Base-by-base conservation (phyloP, 2,113 vertebrate genomes). In the Guaruba guarouba region DNA sequence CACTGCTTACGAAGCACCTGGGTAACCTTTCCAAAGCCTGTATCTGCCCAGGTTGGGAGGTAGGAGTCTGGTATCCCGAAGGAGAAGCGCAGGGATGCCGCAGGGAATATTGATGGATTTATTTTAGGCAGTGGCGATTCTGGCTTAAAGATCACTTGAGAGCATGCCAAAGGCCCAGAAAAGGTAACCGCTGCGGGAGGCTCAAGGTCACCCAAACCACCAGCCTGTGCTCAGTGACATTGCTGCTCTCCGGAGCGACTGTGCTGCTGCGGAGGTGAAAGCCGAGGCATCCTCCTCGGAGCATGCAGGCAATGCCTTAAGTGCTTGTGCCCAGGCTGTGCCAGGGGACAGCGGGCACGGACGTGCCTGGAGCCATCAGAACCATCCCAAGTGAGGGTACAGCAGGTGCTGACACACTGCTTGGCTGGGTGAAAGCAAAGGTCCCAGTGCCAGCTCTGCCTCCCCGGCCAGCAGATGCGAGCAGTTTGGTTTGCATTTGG, bases 161-260 rank as follows among this genome's bases (percentile, higher is more conserved):
- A 91, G 86, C 11, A 2, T 66, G 95, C 95, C 95, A 96, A 91
- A 93, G 93, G 84, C 66, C 96, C 95, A 92, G 93, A 95, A 97
- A 97, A 97, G 89, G 93, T 92, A 89, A 79, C 86, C 91, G 95
- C 94, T 62, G 16, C 19, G 84, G 78, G 67, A 82, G 52, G 84
- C 75, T 91, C 89, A 96, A 95, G 94, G 91, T 96, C 89, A 97
- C 81, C 91, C 69, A 35, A 9, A 39, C 90, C 1, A 0, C 93
- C 44, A 44, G 71, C 44, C 7, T 76, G 71, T 75, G 76, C n/a
- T 37, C 66, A 2, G 75, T n/a, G 89, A 31, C 83, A 28, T 9
- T 6, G 63, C 75, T 79, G 92, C 84, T 83, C 51, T 16, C 4
- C 0, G 0, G 46, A 71, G 48, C 2, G 1, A 33, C 11, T n/a